Conservation (phyloP, 2,797 vertebrate genomes). For the Hoplostethus atlanticus region DNA sequence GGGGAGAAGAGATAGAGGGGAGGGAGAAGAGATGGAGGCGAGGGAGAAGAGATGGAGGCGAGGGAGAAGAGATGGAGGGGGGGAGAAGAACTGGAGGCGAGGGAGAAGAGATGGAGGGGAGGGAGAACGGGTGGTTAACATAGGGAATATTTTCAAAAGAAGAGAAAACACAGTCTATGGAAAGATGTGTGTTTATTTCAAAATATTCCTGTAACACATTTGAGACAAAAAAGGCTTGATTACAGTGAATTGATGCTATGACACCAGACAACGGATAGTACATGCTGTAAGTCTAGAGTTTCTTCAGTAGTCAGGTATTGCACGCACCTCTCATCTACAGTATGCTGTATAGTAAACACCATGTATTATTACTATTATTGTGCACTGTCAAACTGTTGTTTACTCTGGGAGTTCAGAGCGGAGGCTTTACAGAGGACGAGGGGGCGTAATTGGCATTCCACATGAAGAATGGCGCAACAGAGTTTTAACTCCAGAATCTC, state of each 20-base stretch:
- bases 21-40: no score
- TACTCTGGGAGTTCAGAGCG: conserved; percentile 21
- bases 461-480: conserved; percentile 31
- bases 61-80: no score
- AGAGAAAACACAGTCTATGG: conserved; percentile 43
- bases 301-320: conserved; percentile 64
- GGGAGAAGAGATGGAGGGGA: no score
- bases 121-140: not conserved
- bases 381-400: conserved; percentile 24
- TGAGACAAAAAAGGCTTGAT: conserved; percentile 59
- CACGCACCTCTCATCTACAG: conserved; percentile 65
- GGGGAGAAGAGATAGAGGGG: no score
- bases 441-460: conserved; percentile 45
- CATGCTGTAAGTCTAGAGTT: conserved; percentile 74
- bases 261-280: conserved; percentile 61
- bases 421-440: conserved; percentile 39
- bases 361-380: conserved; percentile 57
- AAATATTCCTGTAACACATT: conserved; percentile 77
- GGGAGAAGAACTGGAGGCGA: no score
- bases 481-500: conserved; percentile 27
- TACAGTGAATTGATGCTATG: conserved; percentile 57
- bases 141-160: not conserved
- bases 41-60: no score
- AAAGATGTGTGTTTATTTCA: conserved; percentile 81
- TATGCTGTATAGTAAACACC: conserved; percentile 51